A percentile compares a stretch with the other conserved stretches of the same genome.
Evolutionary conservation across 2,113 vertebrate species (phyloP).

Genomic region (Archilochus colubris): DNA sequence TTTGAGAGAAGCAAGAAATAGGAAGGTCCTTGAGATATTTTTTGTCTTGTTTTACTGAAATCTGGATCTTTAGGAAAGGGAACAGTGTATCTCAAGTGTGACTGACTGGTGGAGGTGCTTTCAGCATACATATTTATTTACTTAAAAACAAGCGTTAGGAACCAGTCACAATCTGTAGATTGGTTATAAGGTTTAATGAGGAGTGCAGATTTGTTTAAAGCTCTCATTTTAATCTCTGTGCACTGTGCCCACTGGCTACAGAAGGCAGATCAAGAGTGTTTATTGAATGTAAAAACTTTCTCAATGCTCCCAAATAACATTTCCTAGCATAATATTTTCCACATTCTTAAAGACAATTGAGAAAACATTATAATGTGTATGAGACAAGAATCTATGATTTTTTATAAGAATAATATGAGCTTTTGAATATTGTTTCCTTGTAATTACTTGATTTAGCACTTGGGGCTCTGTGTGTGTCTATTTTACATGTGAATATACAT

Average conservation of each 20-base stretch:
- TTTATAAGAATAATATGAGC: background rate
- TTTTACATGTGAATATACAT: background rate
- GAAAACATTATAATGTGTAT: background rate
- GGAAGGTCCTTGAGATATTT: background rate
- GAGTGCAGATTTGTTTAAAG: conserved; percentile 8
- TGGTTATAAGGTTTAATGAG: background rate
- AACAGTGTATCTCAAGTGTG: background rate
- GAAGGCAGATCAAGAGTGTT: background rate
- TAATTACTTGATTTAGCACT: background rate
- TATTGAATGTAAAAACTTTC: conserved; percentile 3
- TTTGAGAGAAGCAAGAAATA: background rate
- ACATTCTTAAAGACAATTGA: conserved; percentile 23
- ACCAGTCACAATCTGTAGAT: background rate
- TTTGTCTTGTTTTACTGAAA: background rate
- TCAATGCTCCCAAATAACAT: background rate
- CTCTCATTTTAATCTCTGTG: background rate
- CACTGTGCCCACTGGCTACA: background rate
- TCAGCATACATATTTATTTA: background rate
- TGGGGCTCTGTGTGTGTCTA: background rate
- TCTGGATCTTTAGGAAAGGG: background rate
- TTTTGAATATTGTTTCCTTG: background rate
- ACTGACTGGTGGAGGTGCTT: background rate
- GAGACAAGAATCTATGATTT: conserved; percentile 14
- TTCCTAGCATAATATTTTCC: conserved; percentile 30
- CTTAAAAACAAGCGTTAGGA: background rate